Base-by-base conservation (phyloP, 2,113 vertebrate genomes). In the Aphyosemion australe region DNA sequence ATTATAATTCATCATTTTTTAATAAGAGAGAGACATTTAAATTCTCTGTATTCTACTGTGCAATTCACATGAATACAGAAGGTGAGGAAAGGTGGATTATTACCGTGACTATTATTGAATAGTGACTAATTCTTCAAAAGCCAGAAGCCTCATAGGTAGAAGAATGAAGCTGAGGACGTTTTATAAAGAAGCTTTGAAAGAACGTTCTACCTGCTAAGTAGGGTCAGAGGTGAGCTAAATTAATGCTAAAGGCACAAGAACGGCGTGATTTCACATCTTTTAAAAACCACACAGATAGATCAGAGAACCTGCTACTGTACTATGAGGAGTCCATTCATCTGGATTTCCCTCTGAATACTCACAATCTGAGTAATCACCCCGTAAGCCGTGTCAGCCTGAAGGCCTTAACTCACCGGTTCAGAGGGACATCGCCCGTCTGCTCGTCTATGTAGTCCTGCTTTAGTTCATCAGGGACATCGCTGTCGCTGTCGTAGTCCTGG, bases 371-470 rank as follows among this genome's bases (percentile, higher is more conserved):
- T 16, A 52, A 1, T 8, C 4, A 12, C 11, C 10, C 14, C 14
- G 8, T 34, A 15, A 12, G 13, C 12, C 12, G 14, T 26, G 53
- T 13, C 53, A 12, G 21, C 39, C 18, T 62, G 32, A 47, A 13
- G 1, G 8, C 18, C 56, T 12, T 9, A 41, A 77, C 90, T 84
- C 73, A 96, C 97, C 97, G 97, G 84, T 98, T 98, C 50, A 95
- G 91, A 0, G 97, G 97, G 6, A 66, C 89, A 39, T 99, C 97
- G 7, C 97, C 97, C 0, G 97, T 99, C 86, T 99, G 96, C 84
- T 99, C 97, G 66, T 99, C 97, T 55, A 99, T 95, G 21, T 93
- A 99, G 89, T 99, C 97, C 69, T 95, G 95, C 87, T 99, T 99
- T 20, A 99, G 86, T 59, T 99, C 97, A 53, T 99, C 97, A 0